Base-by-base conservation (phyloP, 2,797 vertebrate genomes). In the Falco berigora region DNA sequence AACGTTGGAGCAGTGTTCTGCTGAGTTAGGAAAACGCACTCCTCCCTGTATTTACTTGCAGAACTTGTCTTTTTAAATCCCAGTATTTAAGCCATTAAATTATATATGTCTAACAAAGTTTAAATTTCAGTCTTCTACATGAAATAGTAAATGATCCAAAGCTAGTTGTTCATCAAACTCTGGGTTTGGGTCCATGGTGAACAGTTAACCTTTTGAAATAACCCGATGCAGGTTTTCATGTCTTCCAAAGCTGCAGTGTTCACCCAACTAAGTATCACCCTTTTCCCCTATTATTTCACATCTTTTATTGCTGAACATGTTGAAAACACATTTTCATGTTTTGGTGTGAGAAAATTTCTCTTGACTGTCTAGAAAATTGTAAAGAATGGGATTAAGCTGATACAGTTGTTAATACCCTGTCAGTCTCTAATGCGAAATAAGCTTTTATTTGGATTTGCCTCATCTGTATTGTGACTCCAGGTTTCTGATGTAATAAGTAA, bases 1-100 rank as follows among this genome's bases (percentile, higher is more conserved):
- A 34, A 32, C 0, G 0, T 55, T 34, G 4, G 10, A 59, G 20
- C 62, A 1, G 0, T 3, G 0, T 62, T 92, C 22, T 85, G 53
- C 62, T 77, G 81, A 74, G 72, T 47, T 58, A 32, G 83, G 61
- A 46, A n/a, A 86, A 52, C 1, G 9, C 5, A 1, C 61, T 74
- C 10, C 47, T 50, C 61, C 56, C 81, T 86, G 32, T 42, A 9
- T 32, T 27, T 34, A 42, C 40, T 46, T 67, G 20, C 89, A 90
- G 44, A 71, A 5, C 4, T 7, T 42, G 36, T 49, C 74, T 46
- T 22, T 44, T 28, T 20, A 74, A 67, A 38, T 24, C 71, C 42
- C 47, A 42, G 0, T 8, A 20, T 36, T 44, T 40, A 67, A 71
- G 40, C 50, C 32, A 25, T 44, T 71, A 2, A 34, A 47, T 67